Conservation (phyloP, 2,113 vertebrate genomes). For the Nothoprocta pentlandii region DNA sequence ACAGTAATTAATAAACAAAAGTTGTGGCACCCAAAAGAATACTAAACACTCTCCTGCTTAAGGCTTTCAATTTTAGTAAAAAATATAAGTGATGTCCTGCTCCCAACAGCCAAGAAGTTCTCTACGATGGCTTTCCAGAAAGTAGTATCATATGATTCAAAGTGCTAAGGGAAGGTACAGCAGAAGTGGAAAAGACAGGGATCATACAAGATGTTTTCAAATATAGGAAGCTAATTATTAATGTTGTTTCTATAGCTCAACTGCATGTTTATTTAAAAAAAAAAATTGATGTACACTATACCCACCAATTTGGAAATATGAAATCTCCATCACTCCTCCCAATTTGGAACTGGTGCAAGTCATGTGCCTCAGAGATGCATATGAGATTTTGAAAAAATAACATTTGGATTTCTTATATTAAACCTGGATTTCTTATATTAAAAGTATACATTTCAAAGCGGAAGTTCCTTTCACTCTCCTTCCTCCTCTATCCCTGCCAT, state of each 20-base stretch:
- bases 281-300: not conserved
- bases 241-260: not conserved
- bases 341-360: not conserved
- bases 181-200: not conserved
- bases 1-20: not conserved
- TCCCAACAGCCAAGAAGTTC: not conserved
- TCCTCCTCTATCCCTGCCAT: not conserved
- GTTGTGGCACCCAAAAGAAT: not conserved
- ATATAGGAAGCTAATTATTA: not conserved
- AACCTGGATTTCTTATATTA: not conserved
- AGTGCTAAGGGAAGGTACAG: not conserved
- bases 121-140: not conserved
- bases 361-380: not conserved
- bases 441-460: not conserved
- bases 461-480: not conserved
- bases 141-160: not conserved
- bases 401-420: not conserved
- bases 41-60: not conserved
- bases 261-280: not conserved
- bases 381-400: not conserved
- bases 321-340: not conserved
- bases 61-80: not conserved
- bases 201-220: not conserved
- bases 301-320: not conserved
- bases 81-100: not conserved